phyloP scores from a whole-genome alignment of 2,888 invertebrate genomes.

The Mythimna impura region DNA sequence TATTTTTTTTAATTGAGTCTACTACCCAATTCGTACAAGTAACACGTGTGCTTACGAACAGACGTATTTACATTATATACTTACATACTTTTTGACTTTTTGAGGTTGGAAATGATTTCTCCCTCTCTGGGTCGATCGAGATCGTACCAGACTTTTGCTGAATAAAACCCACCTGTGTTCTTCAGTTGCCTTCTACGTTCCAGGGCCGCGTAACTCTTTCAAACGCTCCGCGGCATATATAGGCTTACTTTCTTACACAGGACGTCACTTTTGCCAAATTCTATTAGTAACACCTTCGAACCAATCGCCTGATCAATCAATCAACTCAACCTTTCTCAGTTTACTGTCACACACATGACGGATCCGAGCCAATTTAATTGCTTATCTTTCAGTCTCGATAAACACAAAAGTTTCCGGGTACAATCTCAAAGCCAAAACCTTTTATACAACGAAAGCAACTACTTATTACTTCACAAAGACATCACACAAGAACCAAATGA shows the following conservation, averaged over 20 bases:
- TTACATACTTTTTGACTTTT: too few species aligned
- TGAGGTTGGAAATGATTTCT: too few species aligned
- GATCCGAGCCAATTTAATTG: conserved; percentile 18
- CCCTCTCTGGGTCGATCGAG: too few species aligned
- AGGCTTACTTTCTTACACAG: background rate
- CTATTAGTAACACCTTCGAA: background rate
- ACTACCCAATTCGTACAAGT: too few species aligned
- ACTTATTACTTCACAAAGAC: conserved; percentile 46
- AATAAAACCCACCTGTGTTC: too few species aligned
- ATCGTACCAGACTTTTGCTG: too few species aligned
- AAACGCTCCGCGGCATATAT: too few species aligned
- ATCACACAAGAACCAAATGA: conserved; percentile 33
- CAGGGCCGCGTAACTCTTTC: too few species aligned
- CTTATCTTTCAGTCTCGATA: conserved; percentile 6
- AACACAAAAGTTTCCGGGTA: conserved; percentile 8
- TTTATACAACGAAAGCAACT: conserved; percentile 25
- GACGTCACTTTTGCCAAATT: background rate
- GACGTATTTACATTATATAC: too few species aligned
- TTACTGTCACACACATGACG: conserved; percentile 13
- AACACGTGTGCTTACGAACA: too few species aligned
- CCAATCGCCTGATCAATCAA: conserved; percentile 23
- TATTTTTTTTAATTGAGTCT: too few species aligned
- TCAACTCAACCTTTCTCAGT: conserved; percentile 27
- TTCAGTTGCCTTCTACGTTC: too few species aligned
- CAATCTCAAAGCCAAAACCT: conserved; percentile 3